Base-by-base conservation (phyloP, 2,888 invertebrate species). In the Melipona bicolor region DNA sequence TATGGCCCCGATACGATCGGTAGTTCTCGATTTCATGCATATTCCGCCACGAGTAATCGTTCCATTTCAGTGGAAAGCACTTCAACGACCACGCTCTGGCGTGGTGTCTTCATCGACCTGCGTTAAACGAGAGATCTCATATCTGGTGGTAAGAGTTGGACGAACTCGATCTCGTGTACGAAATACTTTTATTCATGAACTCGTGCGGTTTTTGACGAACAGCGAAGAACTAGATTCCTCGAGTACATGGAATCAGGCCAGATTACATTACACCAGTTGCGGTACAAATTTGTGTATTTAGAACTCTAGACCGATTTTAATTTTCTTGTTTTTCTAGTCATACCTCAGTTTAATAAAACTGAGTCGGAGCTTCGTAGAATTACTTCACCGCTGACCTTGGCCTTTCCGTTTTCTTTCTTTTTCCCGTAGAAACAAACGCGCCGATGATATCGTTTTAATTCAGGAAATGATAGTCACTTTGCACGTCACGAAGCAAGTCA, bases 361-460 rank as follows among this genome's bases (percentile, higher is more conserved):
- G 43, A 43, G 43, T 1, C 43, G 9, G 43, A 43, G 43, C 24
- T 67, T 13, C 19, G 13, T 15, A 21, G 21, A 13, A 69, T 15
- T 49, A 9, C 6, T 27, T 2, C 32, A 4, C 32, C 21, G 21
- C 52, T 15, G 36, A 68, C 61, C n/a, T 67, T 43, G 61, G 32
- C 68, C 21, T 36, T 56, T 9, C 1, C 43, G 19, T n/a, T 67
- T 67, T 32, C 9, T 43, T 11, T 43, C 1, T 43, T 43, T 11
- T 36, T 36, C 9, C 9, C 9, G 43, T 9, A 43, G 43, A 9
- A 43, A 52, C 43, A 68, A 61, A 19, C 52, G 56, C 32, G 56
- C 32, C 77, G 81, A 81, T 81, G 67, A 52, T 81, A 81, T 79
- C 73, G 72, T 56, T 69, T 43, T 74, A 74, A 81, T 79, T 73